These are phyloP conservation scores for Thamnaconus septentrionalis DNA, from an alignment of 2,113 vertebrate species.

Conservation along the genomic window DNA sequence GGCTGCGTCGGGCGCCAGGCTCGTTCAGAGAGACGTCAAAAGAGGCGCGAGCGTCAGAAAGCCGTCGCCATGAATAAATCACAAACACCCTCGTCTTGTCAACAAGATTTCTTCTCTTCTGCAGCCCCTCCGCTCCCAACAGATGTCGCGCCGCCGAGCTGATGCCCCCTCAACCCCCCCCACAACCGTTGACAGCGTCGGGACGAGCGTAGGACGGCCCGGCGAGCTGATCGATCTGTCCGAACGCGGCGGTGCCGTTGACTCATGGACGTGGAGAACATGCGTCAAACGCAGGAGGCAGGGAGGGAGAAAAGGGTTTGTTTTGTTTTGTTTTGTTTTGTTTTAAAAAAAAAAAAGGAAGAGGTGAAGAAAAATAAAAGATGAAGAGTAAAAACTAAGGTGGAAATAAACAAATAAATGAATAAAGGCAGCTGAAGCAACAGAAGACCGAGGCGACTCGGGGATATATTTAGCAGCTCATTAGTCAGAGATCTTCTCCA, in stretches of 20 bases:
- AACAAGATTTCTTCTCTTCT: background rate
- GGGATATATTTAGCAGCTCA: conserved; percentile 77
- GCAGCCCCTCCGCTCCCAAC: background rate
- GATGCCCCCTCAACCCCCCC: background rate
- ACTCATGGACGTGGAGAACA: background rate
- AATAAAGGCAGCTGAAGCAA: conserved; percentile 32
- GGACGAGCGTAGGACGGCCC: conserved; percentile 46
- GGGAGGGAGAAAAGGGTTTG: conserved; percentile 15
- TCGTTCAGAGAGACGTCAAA: too few relatives aligned
- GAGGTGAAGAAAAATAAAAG: background rate
- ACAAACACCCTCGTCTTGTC: background rate
- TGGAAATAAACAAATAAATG: conserved; percentile 14
- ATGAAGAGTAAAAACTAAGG: background rate
- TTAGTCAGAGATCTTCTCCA: conserved; percentile 71
- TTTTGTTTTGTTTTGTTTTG: too few relatives aligned
- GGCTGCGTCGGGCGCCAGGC: too few relatives aligned
- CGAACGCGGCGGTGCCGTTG: conserved; percentile 57
- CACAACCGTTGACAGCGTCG: conserved; percentile 39
- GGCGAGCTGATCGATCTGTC: conserved; percentile 38
- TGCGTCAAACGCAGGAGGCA: too few relatives aligned
- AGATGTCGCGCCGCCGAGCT: background rate
- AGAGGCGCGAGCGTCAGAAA: background rate
- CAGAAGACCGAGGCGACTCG: conserved; percentile 57
- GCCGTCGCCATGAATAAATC: background rate
- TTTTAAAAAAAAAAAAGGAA: background rate